Base-by-base conservation (phyloP, 2,888 invertebrate genomes). In the Netelia virgata region DNA sequence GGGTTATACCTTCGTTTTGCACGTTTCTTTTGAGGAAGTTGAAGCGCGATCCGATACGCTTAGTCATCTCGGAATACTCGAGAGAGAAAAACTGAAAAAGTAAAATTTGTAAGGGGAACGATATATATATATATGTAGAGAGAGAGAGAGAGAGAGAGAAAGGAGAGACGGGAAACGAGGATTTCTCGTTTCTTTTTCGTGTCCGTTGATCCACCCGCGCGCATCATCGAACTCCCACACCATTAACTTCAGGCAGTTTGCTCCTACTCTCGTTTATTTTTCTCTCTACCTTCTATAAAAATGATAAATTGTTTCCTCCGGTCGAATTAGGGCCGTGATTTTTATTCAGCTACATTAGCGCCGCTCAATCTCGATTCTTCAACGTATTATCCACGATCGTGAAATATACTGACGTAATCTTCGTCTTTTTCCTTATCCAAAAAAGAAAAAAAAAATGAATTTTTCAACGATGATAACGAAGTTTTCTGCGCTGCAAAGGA, bases 21-120 rank as follows among this genome's bases (percentile, higher is more conserved):
- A 64, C 41, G 23, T 70, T 70, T 61, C 53, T n/a, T 70, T 61
- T 59, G 36, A n/a, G 68, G 68, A 80, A 80, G 68, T 80, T 80
- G 66, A 68, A 66, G 66, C 79, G 72, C 66, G 79, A 64, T 47
- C 68, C 50, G 74, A 80, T 79, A 18, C 23, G 74, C 80, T 68
- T 61, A 74, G 80, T 80, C 80, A 80, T 74, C 80, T 63, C 36
- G 41, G 63, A 36, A 63, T 41, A 41, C 41, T 41, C 43, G 57
- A 73, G 73, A 73, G 73, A 41, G 41, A 55, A 68, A 77, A 77
- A 47, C 59, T 64, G 72, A 53, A 63, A 63, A 36, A 50, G 36
- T n/a, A 41, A 20, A 53, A 53, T 53, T 36, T 36, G 36, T 36
- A 36, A 36, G 36, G 36, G 36, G 36, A 36, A 36, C 3, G 36